Base-by-base conservation (phyloP, 2,797 vertebrate species). In the Natrix natrix region DNA sequence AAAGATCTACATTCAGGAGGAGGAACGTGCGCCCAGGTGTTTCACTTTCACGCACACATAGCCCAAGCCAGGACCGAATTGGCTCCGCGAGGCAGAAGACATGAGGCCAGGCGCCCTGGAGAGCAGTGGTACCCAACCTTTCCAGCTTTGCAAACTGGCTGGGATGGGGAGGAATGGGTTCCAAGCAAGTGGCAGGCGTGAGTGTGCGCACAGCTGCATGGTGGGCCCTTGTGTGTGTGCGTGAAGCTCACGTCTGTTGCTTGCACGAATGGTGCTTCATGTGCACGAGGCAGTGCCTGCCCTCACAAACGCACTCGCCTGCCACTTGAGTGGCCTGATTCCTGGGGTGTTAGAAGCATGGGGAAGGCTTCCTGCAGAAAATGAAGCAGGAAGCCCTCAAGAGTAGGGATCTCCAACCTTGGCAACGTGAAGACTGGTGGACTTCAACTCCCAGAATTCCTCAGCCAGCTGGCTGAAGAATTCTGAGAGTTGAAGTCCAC, bases 1-100 rank as follows among this genome's bases (percentile, higher is more conserved):
- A 93, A 78, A 1, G 86, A 94, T 93, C 90, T 94, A 95, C 95
- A 95, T 37, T 94, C 94, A 94, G 78, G 86, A 91, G 89, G 56
- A 56, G 52, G 89, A 43, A 60, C 0, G 11, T 12, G 28, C 91
- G 93, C 95, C 93, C 91, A 93, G 12, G 10, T 86, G 24, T 52
- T 56, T 17, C 57, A 37, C 63, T 22, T 93, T 88, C 60, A 60
- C 54, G n/a, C 56, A 48, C 20, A 26, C 12, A 55, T 20, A 28
- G 10, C 48, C 54, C 22, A 91, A n/a, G 26, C 83, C 43, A 78
- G 89, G 5, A 5, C 3, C 88, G 86, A 55, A 57, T 86, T 87
- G 92, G 94, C 89, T 90, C 94, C 87, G 66, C 0, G 0, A 26
- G 92, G 93, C 90, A 32, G 93, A 59, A 86, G 91, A 52, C 89